Percentiles rank a stretch among this genome's conserved stretches.
These are phyloP conservation scores for Crotalus viridis DNA, from an alignment of 2,113 vertebrate species.

Conservation along the genomic window DNA sequence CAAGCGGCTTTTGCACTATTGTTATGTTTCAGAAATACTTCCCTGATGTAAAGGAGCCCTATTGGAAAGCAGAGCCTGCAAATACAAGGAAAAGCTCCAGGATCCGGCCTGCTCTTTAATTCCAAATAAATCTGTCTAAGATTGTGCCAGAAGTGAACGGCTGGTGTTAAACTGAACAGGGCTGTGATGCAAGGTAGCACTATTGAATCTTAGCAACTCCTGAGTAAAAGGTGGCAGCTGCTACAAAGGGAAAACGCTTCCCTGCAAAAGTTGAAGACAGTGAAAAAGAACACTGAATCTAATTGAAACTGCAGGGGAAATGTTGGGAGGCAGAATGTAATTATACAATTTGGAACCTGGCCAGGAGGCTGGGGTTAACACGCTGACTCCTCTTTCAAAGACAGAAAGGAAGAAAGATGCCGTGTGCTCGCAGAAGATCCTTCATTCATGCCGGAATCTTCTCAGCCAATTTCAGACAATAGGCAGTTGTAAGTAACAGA, in stretches of 20 bases:
- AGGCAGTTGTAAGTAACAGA: neutral
- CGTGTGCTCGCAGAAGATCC: neutral
- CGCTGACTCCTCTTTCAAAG: neutral
- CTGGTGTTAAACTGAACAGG: neutral
- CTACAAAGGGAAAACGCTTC: conserved; percentile 9
- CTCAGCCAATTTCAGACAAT: neutral
- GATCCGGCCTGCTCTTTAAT: neutral
- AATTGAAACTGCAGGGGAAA: conserved; percentile 34
- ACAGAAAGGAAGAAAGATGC: neutral
- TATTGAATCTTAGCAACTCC: neutral
- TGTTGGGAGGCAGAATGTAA: conserved; percentile 26
- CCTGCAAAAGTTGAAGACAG: conserved; percentile 17
- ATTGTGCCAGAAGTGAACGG: neutral
- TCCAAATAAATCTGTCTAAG: neutral
- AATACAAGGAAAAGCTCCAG: neutral
- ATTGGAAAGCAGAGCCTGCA: neutral
- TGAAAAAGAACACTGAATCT: conserved; percentile 27
- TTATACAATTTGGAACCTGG: conserved; percentile 19
- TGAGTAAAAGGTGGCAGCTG: neutral
- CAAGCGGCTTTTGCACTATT: neutral
- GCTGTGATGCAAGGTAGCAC: neutral
- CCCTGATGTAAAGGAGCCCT: neutral
- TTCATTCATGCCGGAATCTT: neutral
- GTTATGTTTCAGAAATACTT: neutral
- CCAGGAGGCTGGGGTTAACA: conserved; percentile 15